Evolutionary conservation across 1,140 invertebrate species (phyloP).

Genomic region (Aphidius ervi): DNA sequence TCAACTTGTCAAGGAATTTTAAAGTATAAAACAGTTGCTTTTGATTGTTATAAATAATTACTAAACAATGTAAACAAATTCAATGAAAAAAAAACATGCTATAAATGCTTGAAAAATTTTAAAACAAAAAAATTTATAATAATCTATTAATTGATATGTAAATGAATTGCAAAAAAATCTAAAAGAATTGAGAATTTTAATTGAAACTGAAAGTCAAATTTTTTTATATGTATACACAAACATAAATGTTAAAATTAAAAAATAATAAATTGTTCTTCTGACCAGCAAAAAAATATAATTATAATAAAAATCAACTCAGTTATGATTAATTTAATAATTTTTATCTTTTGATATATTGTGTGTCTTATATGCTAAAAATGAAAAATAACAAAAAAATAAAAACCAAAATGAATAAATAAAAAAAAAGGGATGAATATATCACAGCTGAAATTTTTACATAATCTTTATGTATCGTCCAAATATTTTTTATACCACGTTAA

Average conservation of each 20-base stretch:
- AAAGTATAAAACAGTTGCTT: too few species aligned
- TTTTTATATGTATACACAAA: conserved; percentile 26
- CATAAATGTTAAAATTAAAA: conserved; percentile 11
- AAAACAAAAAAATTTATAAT: too few species aligned
- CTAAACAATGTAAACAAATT: too few species aligned
- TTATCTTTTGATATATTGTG: conserved; percentile 2
- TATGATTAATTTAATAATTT: conserved; percentile 6
- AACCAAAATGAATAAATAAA: conserved; percentile 4
- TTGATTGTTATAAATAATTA: too few species aligned
- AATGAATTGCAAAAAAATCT: too few species aligned
- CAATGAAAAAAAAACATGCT: too few species aligned
- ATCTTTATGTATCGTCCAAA: conserved; percentile 7
- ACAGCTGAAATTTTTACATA: conserved; percentile 2
- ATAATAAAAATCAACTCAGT: conserved; percentile 18
- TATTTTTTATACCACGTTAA: conserved; percentile 16
- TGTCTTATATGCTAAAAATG: conserved; percentile 3
- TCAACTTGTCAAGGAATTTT: neutral
- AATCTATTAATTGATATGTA: too few species aligned
- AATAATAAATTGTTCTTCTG: neutral
- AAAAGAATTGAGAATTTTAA: too few species aligned
- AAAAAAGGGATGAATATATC: conserved; percentile 4
- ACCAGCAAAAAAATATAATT: conserved; percentile 6
- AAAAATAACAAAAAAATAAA: neutral
- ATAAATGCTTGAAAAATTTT: too few species aligned
- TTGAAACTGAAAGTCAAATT: conserved; percentile 25